Evolutionary conservation across 2,888 invertebrate genomes (phyloP), one percentile per base, ranked within the genome.

Genomic region (Xestia c-nigrum): DNA sequence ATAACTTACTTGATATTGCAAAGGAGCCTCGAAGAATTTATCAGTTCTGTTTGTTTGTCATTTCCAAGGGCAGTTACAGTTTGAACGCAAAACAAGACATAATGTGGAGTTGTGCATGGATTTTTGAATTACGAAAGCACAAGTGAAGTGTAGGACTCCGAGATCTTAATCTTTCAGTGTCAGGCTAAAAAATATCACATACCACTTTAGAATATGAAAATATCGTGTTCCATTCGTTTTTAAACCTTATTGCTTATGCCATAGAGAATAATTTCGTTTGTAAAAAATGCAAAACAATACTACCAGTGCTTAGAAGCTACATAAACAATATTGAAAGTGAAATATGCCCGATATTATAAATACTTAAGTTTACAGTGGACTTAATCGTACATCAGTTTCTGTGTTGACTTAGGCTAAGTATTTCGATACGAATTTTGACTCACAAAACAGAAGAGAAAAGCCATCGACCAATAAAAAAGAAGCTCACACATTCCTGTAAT

Each of bases 401-500:
- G 83, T 76, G 78, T 88, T 82, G 65, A 84, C 84, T 84, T 86
- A 85, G 73, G 83, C 88, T 85, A 83, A 81, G 79, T 85, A 81
- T 77, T 84, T 87, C 74, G 71, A 82, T 86, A 85, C 72, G 75
- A 85, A 86, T 85, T 72, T 88, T 75, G 78, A 88, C 85, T 85
- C 81, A 88, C 87, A 90, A 91, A 93, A 90, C 78, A 86, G 87
- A 90, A 90, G 89, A 84, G 83, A 90, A 89, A 93, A 93, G 93
- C 94, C 90, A 88, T 91, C 91, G 89, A 91, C 88, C 90, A 93
- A 93, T 93, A 91, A 93, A 91, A 93, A 93, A 93, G 93, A 96
- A 96, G 96, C 96, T 96, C 96, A 93, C 93, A 92, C 94, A 92
- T 96, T 95, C 96, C 96, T 96, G 96, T 96, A 96, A 94, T 93